phyloP scores from a whole-genome alignment of 2,888 invertebrate species.

The Heterodera filipjevi region DNA sequence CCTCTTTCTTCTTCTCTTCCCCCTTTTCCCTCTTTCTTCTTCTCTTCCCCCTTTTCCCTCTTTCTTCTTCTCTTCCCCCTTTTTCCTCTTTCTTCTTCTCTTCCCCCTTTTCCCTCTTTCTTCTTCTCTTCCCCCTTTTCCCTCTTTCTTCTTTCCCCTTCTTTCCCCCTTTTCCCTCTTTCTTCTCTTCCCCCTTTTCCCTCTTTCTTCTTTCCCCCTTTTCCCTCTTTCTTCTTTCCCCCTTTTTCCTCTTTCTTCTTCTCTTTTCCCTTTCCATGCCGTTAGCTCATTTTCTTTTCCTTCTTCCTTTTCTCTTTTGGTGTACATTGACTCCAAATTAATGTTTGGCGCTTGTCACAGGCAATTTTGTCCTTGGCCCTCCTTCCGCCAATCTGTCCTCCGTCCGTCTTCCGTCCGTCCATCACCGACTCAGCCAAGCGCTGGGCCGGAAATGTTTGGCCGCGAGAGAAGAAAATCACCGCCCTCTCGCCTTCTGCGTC shows the following conservation, averaged over 20 bases:
- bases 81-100: too few species aligned
- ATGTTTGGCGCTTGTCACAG: conserved; percentile 13
- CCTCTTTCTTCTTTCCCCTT: not conserved
- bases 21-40: not conserved
- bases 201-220: too few species aligned
- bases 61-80: too few species aligned
- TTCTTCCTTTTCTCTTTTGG: not conserved
- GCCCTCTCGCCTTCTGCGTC: not conserved
- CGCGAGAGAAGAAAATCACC: not conserved
- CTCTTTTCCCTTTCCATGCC: not conserved
- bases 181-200: too few species aligned
- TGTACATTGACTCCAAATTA: not conserved
- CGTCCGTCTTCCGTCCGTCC: conserved; percentile 5
- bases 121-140: not conserved
- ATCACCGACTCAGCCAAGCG: not conserved
- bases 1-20: not conserved
- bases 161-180: too few species aligned
- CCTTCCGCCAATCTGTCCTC: not conserved
- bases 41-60: too few species aligned
- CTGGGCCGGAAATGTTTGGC: not conserved
- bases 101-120: too few species aligned
- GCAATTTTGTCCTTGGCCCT: not conserved
- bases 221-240: too few species aligned
- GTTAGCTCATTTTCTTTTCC: too few species aligned
- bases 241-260: not conserved